Evolutionary conservation across 2,797 vertebrate genomes (phyloP).

Genomic region (Gadopsis marmoratus): DNA sequence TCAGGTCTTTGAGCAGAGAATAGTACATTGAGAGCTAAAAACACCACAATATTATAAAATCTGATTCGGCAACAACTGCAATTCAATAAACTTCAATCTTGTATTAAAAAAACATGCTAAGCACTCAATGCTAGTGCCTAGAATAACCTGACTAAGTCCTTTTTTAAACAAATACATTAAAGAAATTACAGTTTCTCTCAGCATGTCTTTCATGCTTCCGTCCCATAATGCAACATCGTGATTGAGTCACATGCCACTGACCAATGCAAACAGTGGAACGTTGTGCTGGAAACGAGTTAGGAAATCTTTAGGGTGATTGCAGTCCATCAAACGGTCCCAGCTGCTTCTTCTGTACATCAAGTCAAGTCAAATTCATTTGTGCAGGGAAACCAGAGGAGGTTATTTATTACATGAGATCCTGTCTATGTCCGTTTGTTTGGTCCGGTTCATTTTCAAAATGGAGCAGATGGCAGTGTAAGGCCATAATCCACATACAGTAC

Average conservation of each 20-base stretch:
- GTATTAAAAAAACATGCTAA: slow-evolving; percentile 10
- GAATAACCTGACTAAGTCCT: slow-evolving; percentile 12
- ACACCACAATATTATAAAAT: slow-evolving; percentile 17
- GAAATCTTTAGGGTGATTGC: slow-evolving; percentile 24
- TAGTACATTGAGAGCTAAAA: slow-evolving; percentile 19
- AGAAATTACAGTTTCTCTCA: slow-evolving; percentile 20
- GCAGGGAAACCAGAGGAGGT: slow-evolving; percentile 10
- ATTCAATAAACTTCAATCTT: slow-evolving; percentile 30
- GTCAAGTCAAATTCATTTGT: slow-evolving; percentile 24
- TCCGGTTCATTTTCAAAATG: slow-evolving; percentile 41
- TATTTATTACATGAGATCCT: slow-evolving; percentile 34
- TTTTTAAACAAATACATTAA: slow-evolving; percentile 33
- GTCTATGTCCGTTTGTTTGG: slow-evolving; percentile 17
- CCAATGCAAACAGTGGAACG: slow-evolving; percentile 20
- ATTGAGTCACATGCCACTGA: slow-evolving; percentile 25
- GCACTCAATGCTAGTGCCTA: slow-evolving; percentile 17
- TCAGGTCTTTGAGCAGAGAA: slow-evolving; percentile 16
- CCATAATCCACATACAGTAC: slow-evolving; percentile 18
- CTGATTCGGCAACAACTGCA: slow-evolving; percentile 33
- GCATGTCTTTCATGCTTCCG: slow-evolving; percentile 38
- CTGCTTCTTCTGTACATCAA: slow-evolving; percentile 26
- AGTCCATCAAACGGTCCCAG: slow-evolving; percentile 31
- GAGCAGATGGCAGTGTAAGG: slow-evolving; percentile 18
- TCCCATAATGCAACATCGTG: slow-evolving; percentile 33
- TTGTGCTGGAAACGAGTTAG: slow-evolving; percentile 17